phyloP scores from a whole-genome alignment of 2,797 vertebrate genomes.

The Adelosebastes latens region DNA sequence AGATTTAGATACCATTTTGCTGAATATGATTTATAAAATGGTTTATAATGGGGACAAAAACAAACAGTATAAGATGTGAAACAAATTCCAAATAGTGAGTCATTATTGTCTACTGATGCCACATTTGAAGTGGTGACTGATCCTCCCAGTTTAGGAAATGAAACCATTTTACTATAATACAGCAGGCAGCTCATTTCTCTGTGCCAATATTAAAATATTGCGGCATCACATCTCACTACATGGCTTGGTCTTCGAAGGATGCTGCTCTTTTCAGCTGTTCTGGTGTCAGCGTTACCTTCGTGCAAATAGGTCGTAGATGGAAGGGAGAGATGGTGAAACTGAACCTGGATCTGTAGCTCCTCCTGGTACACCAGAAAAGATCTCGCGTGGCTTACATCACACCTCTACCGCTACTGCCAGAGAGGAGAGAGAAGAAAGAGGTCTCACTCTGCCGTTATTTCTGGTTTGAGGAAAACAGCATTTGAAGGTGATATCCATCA shows the following conservation, averaged over 20 bases:
- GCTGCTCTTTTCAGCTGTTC: constrained; percentile 38
- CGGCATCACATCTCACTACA: constrained; percentile 56
- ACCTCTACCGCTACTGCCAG: constrained; percentile 27
- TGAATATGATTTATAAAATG: background rate
- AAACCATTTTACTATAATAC: background rate
- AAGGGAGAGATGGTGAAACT: constrained; percentile 30
- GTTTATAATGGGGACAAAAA: background rate
- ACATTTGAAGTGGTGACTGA: background rate
- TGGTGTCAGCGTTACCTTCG: constrained; percentile 36
- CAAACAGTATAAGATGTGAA: background rate
- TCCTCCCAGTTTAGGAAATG: background rate
- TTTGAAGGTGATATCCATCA: background rate
- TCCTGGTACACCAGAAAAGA: constrained; percentile 52
- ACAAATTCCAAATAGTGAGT: background rate
- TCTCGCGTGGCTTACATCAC: constrained; percentile 77
- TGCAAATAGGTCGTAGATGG: background rate
- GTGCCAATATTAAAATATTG: constrained; percentile 73
- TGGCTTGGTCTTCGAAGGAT: background rate
- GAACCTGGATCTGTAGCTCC: constrained; percentile 59
- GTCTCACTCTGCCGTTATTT: constrained; percentile 54
- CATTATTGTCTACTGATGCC: background rate
- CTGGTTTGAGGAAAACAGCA: background rate
- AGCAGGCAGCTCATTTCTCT: constrained; percentile 43
- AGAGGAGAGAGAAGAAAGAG: constrained; percentile 17
- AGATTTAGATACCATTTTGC: background rate